Evolutionary conservation across 2,888 invertebrate genomes (phyloP).

Genomic region (Lissonota sp.): DNA sequence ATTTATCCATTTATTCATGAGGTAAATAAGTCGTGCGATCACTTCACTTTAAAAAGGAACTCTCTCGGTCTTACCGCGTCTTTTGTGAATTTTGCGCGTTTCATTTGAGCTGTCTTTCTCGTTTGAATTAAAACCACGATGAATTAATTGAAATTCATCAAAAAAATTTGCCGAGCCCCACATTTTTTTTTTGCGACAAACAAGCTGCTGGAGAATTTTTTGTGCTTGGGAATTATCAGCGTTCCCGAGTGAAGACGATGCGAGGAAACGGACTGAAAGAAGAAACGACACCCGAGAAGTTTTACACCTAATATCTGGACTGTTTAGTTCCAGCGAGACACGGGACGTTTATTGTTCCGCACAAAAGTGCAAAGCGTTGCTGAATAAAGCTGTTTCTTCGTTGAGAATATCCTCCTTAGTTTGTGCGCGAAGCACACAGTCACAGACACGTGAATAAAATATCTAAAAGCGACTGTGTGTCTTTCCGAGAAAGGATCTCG

Average conservation of each 20-base stretch:
- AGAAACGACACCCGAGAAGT: no score
- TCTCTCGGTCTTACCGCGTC: background rate
- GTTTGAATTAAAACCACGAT: no score
- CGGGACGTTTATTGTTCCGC: conserved; percentile 1
- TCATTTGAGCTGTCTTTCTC: no score
- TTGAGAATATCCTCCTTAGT: background rate
- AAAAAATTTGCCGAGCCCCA: no score
- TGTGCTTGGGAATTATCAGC: no score
- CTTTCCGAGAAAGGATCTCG: conserved; percentile 53
- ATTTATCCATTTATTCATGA: background rate
- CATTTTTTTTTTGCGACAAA: no score
- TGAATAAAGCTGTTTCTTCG: conserved; percentile 19
- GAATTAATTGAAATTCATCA: no score
- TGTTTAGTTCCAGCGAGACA: background rate
- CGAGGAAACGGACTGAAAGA: no score
- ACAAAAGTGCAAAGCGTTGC: conserved; percentile 37
- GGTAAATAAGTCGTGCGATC: background rate
- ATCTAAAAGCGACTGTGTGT: conserved; percentile 21
- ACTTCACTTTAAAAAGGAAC: background rate
- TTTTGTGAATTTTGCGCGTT: no score
- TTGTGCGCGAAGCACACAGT: background rate
- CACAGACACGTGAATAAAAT: background rate
- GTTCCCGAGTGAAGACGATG: no score
- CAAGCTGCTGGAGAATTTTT: no score
- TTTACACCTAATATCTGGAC: background rate